phyloP scores from a whole-genome alignment of 2,797 vertebrate species.

The Hemitrygon akajei region DNA sequence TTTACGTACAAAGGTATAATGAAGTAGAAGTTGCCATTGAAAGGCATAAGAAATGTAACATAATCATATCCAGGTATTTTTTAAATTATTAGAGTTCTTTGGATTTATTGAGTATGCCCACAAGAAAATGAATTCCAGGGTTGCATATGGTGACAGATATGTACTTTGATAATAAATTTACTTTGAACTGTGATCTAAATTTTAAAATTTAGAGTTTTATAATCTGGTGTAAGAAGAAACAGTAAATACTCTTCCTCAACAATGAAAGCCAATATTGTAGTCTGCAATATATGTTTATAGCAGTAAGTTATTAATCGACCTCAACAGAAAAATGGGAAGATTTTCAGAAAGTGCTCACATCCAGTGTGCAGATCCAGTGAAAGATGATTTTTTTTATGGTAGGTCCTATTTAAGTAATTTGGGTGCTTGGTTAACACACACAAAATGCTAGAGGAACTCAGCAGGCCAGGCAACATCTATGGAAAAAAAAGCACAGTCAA shows the following conservation, averaged over 20 bases:
- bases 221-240: not conserved
- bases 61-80: not conserved
- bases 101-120: too few relatives aligned
- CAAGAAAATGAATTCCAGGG: too few relatives aligned
- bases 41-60: not conserved
- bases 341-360: not conserved
- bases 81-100: not conserved
- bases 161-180: too few relatives aligned
- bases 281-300: not conserved
- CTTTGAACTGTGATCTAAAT: too few relatives aligned
- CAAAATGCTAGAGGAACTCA: too few relatives aligned
- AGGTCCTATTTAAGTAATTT: not conserved
- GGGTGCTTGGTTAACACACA: not conserved
- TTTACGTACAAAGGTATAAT: not conserved
- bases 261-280: not conserved
- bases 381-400: not conserved
- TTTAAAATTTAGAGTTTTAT: not conserved
- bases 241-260: not conserved
- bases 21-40: not conserved
- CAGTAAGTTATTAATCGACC: not conserved
- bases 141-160: too few relatives aligned
- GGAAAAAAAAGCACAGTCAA: too few relatives aligned
- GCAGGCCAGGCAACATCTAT: too few relatives aligned
- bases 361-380: not conserved
- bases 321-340: not conserved